A percentile compares a stretch with the other conserved stretches of the same genome.
These are phyloP conservation scores for Naja naja DNA, from an alignment of 2,113 vertebrate species.

Conservation along the genomic window DNA sequence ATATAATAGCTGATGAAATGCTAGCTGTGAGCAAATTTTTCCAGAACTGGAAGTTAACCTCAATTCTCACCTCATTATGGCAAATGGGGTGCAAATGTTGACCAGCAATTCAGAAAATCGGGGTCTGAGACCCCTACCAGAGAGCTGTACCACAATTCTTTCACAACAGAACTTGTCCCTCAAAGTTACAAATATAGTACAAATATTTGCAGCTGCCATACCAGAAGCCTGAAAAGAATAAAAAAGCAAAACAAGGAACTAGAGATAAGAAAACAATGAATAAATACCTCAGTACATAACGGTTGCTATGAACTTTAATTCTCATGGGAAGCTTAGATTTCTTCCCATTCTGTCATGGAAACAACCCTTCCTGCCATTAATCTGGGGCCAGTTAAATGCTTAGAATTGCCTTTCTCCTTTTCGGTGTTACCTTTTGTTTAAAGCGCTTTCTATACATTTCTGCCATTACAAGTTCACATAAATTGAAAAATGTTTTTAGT, in stretches of 20 bases:
- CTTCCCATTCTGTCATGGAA: neutral
- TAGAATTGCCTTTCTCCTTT: too few relatives aligned
- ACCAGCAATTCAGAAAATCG: neutral
- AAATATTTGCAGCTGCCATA: neutral
- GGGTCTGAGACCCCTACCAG: neutral
- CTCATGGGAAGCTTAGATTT: neutral
- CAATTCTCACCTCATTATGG: neutral
- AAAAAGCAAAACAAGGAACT: neutral
- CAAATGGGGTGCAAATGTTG: neutral
- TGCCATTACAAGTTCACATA: neutral
- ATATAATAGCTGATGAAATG: conserved; percentile 10
- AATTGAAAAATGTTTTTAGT: neutral
- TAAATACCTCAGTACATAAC: neutral
- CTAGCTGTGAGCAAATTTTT: conserved; percentile 1
- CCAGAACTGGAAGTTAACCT: conserved; percentile 2
- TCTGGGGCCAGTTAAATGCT: neutral
- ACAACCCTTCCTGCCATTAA: neutral
- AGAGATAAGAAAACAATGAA: neutral
- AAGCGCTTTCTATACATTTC: neutral
- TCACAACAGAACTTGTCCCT: neutral
- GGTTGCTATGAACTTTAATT: neutral
- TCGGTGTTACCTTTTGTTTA: neutral
- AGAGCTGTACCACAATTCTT: neutral
- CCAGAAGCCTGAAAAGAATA: neutral
- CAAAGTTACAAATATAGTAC: neutral